These are phyloP conservation scores for Samia ricini DNA, from an alignment of 1,140 invertebrate species.

Conservation along the genomic window DNA sequence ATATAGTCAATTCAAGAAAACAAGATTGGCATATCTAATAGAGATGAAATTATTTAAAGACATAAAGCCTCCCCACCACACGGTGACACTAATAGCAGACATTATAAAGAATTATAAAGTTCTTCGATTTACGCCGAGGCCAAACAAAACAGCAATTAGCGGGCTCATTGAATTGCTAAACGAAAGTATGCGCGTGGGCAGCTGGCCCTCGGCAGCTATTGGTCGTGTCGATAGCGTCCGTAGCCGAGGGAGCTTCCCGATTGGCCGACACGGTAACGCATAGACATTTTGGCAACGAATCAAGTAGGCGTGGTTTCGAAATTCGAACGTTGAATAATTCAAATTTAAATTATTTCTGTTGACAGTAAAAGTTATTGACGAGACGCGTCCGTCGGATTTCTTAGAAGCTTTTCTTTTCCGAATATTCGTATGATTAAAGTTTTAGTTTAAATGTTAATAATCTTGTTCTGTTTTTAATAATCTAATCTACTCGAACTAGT, in stretches of 20 bases:
- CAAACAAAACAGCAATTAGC: slow-evolving; percentile 41
- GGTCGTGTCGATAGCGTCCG: slow-evolving; percentile 24
- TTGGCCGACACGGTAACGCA: slow-evolving; percentile 24
- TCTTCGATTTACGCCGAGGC: slow-evolving; percentile 21
- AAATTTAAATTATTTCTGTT: slow-evolving; percentile 7
- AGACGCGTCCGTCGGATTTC: neutral
- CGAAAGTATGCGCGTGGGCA: slow-evolving; percentile 52
- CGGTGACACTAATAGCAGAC: slow-evolving; percentile 2
- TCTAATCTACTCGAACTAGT: too few species aligned
- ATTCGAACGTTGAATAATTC: slow-evolving; percentile 24
- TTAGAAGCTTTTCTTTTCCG: neutral
- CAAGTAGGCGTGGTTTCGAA: slow-evolving; percentile 42
- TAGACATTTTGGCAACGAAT: slow-evolving; percentile 49
- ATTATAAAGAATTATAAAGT: slow-evolving; percentile 6
- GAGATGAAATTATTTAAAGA: neutral
- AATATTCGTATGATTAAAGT: neutral
- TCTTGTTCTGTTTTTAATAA: too few species aligned
- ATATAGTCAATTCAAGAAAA: neutral
- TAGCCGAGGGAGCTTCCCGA: slow-evolving; percentile 11
- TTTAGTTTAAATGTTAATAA: too few species aligned
- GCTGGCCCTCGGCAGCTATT: slow-evolving; percentile 25
- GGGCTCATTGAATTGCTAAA: slow-evolving; percentile 45
- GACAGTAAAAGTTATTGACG: slow-evolving; percentile 7
- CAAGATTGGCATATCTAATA: neutral
- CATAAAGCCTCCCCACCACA: slow-evolving; percentile 2